Conservation (phyloP, 1,140 invertebrate genomes). For the Drosophila busckii region DNA sequence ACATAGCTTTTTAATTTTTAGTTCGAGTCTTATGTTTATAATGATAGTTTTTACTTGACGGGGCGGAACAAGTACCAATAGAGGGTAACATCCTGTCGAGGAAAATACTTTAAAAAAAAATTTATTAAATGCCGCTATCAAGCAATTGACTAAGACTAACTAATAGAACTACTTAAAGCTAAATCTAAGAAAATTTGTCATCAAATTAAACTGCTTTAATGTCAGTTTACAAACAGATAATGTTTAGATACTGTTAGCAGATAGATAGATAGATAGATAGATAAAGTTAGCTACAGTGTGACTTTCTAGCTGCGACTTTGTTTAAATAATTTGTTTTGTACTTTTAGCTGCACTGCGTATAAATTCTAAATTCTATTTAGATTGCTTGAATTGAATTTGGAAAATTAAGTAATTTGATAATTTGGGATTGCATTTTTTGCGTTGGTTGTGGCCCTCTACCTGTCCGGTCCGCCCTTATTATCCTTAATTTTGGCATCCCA, state of each 20-base stretch:
- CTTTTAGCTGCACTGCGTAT: constrained; percentile 38
- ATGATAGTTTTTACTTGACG: constrained; percentile 65
- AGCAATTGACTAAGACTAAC: too few species aligned
- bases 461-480: constrained; percentile 82
- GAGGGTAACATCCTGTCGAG: constrained; percentile 73
- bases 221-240: constrained; percentile 31
- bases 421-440: constrained; percentile 8
- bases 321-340: constrained; percentile 21
- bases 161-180: too few species aligned
- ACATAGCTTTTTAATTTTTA: constrained; percentile 5
- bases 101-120: constrained; percentile 41
- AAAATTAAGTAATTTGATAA: not conserved
- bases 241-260: constrained; percentile 9
- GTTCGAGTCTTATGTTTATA: constrained; percentile 10
- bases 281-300: constrained; percentile 34
- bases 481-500: constrained; percentile 82
- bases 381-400: not conserved
- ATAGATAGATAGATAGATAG: constrained; percentile 17
- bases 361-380: constrained; percentile 14
- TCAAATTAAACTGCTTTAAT: constrained; percentile 3
- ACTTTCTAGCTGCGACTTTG: constrained; percentile 29
- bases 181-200: too few species aligned
- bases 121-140: constrained; percentile 2
- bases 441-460: constrained; percentile 82
- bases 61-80: constrained; percentile 79